Percentiles rank a stretch among this genome's conserved stretches.
These are phyloP conservation scores for Nephrotoma appendiculata DNA, from an alignment of 2,888 invertebrate genomes.

Conservation along the genomic window DNA sequence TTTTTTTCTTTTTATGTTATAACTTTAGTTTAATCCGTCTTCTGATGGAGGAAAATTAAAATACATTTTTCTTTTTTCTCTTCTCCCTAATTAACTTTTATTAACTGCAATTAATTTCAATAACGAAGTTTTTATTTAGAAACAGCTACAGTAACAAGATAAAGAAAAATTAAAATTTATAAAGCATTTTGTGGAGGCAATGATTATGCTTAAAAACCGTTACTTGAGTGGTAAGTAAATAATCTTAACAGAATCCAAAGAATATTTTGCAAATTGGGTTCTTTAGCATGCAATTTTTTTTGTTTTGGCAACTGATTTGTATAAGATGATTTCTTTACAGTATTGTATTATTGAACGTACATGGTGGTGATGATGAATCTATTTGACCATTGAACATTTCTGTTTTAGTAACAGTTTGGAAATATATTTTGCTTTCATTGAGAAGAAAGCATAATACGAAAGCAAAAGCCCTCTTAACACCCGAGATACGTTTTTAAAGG, in stretches of 20 bases:
- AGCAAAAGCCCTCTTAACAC: no score
- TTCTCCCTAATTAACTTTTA: neutral
- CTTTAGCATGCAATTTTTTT: neutral
- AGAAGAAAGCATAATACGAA: neutral
- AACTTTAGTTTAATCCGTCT: neutral
- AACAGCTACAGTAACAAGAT: neutral
- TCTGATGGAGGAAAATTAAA: neutral
- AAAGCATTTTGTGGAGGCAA: neutral
- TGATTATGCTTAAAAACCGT: neutral
- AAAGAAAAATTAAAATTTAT: neutral
- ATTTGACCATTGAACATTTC: neutral
- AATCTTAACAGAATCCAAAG: neutral
- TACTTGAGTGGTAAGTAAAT: neutral
- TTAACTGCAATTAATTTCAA: neutral
- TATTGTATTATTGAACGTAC: no score
- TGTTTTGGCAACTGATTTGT: neutral
- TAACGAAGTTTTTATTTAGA: neutral
- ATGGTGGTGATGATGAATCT: neutral
- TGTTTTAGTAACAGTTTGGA: neutral
- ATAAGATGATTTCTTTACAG: neutral
- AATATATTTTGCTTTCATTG: neutral
- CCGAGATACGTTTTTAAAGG: no score
- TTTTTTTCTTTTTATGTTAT: neutral
- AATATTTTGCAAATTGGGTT: neutral
- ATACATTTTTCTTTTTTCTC: neutral